Percentiles rank a stretch among this genome's conserved stretches.
Evolutionary conservation across 2,797 vertebrate species (phyloP).

Genomic region (Apodemus agrarius): DNA sequence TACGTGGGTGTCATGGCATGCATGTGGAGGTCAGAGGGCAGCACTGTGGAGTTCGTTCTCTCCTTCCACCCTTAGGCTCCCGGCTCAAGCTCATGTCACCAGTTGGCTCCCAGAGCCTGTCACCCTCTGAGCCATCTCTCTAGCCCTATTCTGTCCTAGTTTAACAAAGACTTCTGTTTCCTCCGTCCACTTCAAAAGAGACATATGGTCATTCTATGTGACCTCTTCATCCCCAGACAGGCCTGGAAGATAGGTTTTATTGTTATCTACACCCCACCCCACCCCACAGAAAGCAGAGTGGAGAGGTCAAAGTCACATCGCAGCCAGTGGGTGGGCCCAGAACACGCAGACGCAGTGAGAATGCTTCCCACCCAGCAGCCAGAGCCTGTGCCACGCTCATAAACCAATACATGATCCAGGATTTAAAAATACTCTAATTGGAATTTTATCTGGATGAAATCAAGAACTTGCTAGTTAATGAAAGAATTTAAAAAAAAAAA

Average conservation of each 20-base stretch:
- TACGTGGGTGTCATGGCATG: not conserved
- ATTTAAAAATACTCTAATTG: not conserved
- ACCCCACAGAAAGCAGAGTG: slow-evolving; percentile 35
- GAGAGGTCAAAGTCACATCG: slow-evolving; percentile 31
- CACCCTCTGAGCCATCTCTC: not conserved
- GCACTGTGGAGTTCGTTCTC: not conserved
- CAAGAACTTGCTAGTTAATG: slow-evolving; percentile 35
- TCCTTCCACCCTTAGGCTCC: not conserved
- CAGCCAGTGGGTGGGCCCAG: not conserved
- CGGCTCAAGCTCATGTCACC: not conserved
- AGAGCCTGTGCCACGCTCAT: not conserved
- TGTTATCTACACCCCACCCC: not conserved
- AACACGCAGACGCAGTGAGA: not conserved
- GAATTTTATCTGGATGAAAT: slow-evolving; percentile 31
- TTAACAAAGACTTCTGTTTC: slow-evolving; percentile 42
- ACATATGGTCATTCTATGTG: not conserved
- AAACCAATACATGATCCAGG: not conserved
- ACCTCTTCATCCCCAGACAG: not conserved
- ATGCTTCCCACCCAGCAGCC: not conserved
- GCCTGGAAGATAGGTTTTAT: not conserved
- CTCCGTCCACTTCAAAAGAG: slow-evolving; percentile 27
- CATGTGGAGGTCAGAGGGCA: not conserved
- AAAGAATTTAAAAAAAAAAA: slow-evolving; percentile 39
- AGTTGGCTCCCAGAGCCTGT: not conserved
- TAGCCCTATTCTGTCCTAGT: not conserved